Percentiles rank a stretch among this genome's conserved stretches.
These are phyloP conservation scores for Oryzias woworae DNA, from an alignment of 2,113 vertebrate genomes.

Conservation along the genomic window DNA sequence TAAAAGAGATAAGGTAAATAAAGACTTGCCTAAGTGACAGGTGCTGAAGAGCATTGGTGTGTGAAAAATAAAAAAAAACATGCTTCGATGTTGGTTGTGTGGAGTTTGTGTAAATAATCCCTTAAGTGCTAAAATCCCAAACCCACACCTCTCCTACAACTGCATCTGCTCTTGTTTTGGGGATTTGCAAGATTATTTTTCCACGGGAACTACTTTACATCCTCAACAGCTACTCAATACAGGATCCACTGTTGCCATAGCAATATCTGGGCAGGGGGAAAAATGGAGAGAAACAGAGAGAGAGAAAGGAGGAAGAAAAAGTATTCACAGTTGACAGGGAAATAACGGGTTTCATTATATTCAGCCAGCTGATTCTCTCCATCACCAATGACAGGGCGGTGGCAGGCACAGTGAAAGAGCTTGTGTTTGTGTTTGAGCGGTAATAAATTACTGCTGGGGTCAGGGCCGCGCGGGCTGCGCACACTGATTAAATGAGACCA, in stretches of 20 bases:
- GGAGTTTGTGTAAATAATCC: constrained; percentile 53
- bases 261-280: constrained; percentile 53
- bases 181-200: constrained; percentile 75
- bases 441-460: constrained; percentile 66
- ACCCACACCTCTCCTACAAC: constrained; percentile 52
- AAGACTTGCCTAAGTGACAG: constrained; percentile 38
- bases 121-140: constrained; percentile 54
- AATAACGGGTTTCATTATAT: constrained; percentile 75
- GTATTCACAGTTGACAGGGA: constrained; percentile 66
- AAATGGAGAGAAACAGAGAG: background rate
- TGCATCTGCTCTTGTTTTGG: constrained; percentile 65
- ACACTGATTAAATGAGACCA: constrained; percentile 67
- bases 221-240: constrained; percentile 58
- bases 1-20: constrained; percentile 38
- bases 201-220: constrained; percentile 61
- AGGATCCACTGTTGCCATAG: constrained; percentile 76
- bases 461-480: constrained; percentile 47
- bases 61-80: constrained; percentile 11
- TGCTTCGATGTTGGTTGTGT: background rate
- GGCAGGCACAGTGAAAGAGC: constrained; percentile 39
- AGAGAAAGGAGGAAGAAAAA: constrained; percentile 25
- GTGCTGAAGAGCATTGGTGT: constrained; percentile 21
- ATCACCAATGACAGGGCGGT: constrained; percentile 49
- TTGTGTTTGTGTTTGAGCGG: constrained; percentile 52
- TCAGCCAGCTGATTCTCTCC: constrained; percentile 65